A percentile compares a stretch with the other conserved stretches of the same genome.
Conservation (phyloP, 2,113 vertebrate species). For the Sphaerodactylus townsendi region DNA sequence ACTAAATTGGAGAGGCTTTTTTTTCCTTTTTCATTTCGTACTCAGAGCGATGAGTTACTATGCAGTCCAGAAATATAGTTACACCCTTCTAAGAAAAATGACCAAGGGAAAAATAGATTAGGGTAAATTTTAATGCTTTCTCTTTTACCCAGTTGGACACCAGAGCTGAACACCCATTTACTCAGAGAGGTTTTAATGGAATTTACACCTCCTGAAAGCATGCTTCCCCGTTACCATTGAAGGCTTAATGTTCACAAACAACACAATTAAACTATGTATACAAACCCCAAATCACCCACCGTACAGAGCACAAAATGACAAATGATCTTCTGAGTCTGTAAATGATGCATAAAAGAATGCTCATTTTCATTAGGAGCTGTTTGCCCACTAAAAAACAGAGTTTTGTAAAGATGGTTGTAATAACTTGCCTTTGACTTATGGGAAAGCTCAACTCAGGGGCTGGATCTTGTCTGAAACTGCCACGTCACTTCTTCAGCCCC, state of each 20-base stretch:
- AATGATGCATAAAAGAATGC: neutral
- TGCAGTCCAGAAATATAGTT: conserved; percentile 46
- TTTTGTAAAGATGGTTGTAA: neutral
- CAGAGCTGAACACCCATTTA: neutral
- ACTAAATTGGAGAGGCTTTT: conserved; percentile 28
- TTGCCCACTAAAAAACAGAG: neutral
- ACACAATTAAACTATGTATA: neutral
- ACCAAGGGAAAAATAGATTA: conserved; percentile 38
- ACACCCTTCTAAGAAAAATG: conserved; percentile 18
- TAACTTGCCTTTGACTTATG: too few relatives aligned
- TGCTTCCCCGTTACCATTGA: too few relatives aligned
- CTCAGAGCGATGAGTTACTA: conserved; percentile 48
- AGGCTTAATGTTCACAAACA: neutral
- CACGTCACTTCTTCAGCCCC: too few relatives aligned
- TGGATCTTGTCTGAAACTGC: too few relatives aligned
- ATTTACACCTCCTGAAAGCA: neutral
- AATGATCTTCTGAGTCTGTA: neutral
- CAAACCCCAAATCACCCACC: neutral
- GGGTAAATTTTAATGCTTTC: neutral
- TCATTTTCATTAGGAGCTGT: neutral
- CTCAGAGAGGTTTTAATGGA: neutral
- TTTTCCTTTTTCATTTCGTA: neutral
- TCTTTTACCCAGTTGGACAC: conserved; percentile 23
- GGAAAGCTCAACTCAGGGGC: neutral
- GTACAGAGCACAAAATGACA: neutral